Percentiles rank a stretch among this genome's conserved stretches.
Conservation (phyloP, 2,113 vertebrate species). For the Aspidoscelis tigris region DNA sequence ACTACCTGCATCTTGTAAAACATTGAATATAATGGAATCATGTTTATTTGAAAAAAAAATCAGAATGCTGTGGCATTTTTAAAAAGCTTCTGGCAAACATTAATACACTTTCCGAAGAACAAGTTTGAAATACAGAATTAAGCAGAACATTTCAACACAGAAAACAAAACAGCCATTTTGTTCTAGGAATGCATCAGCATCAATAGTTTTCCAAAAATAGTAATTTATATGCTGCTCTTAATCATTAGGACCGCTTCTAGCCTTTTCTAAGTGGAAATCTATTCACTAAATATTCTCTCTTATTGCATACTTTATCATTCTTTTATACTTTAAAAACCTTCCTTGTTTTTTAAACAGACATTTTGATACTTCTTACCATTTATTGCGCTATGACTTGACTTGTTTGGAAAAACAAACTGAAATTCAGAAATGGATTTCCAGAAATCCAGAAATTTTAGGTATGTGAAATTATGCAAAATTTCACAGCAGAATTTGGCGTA, state of each 20-base stretch:
- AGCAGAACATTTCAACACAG: background rate
- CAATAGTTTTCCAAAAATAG: background rate
- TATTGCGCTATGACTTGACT: background rate
- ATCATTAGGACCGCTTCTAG: background rate
- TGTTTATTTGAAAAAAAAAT: background rate
- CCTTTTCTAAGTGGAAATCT: background rate
- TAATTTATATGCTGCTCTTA: background rate
- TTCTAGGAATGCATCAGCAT: background rate
- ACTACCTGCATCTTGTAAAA: constrained; percentile 4
- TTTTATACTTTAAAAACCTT: background rate
- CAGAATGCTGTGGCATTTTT: background rate
- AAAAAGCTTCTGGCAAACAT: background rate
- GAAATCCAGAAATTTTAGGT: background rate
- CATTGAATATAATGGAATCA: background rate
- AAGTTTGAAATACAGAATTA: background rate
- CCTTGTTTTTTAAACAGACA: background rate
- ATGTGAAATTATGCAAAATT: background rate
- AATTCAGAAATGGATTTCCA: background rate
- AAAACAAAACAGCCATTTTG: background rate
- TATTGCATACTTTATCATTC: background rate
- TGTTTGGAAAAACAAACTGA: background rate
- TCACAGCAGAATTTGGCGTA: no score
- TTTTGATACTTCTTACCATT: background rate
- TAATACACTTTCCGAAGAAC: background rate
- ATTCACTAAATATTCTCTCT: background rate